Conservation (phyloP, 1,140 invertebrate genomes). For the Nasonia giraulti region DNA sequence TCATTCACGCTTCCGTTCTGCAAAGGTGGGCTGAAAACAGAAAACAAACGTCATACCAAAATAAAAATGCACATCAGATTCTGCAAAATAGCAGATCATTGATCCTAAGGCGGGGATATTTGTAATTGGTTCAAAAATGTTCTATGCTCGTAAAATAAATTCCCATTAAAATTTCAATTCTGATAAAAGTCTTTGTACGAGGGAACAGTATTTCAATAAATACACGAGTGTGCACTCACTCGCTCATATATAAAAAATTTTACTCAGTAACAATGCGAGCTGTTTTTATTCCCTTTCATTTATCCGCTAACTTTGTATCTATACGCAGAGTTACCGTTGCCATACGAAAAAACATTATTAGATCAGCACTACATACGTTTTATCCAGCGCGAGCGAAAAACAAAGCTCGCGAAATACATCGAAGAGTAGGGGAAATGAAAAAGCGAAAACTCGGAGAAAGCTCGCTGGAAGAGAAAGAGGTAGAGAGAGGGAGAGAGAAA, state of each 20-base stretch:
- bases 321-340: not conserved
- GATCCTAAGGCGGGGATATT: too few species aligned
- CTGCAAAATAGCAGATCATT: too few species aligned
- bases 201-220: not conserved
- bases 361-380: conserved; percentile 22
- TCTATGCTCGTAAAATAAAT: not conserved
- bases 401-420: conserved; percentile 29
- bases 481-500: conserved; percentile 29
- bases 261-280: not conserved
- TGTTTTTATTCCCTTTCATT: not conserved
- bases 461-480: not conserved
- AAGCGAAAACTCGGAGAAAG: conserved; percentile 24
- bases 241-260: not conserved
- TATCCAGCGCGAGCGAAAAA: not conserved
- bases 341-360: conserved; percentile 27
- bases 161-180: not conserved
- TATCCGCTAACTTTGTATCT: not conserved
- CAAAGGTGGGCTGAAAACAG: too few species aligned
- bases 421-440: conserved; percentile 29
- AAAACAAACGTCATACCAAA: too few species aligned
- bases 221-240: not conserved
- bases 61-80: too few species aligned
- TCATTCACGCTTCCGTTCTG: too few species aligned
- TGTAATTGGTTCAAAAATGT: too few species aligned
- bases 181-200: not conserved